Percentiles rank a stretch among this genome's conserved stretches.
These are phyloP conservation scores for Bombus waltoni DNA, from an alignment of 1,140 invertebrate species.

Conservation along the genomic window DNA sequence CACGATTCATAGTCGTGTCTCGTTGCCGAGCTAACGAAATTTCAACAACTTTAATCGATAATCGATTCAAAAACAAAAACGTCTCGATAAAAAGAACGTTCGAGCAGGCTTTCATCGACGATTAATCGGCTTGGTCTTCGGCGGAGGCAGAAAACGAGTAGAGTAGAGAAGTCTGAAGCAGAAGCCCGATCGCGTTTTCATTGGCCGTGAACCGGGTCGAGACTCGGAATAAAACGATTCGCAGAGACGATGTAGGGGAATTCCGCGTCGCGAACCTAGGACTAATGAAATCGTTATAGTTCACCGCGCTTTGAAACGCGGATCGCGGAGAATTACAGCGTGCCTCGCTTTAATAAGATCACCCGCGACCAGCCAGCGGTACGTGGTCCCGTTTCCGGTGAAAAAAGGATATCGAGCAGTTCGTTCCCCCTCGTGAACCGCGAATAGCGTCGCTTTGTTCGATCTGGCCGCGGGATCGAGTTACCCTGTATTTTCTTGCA, in stretches of 20 bases:
- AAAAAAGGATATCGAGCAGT: constrained; percentile 25
- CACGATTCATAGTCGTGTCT: no score
- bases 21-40: no score
- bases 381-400: not conserved
- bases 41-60: no score
- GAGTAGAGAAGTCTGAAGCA: not conserved
- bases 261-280: not conserved
- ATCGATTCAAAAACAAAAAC: no score
- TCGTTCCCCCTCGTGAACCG: not conserved
- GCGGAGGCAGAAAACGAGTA: not conserved
- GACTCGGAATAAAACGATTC: not conserved
- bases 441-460: constrained; percentile 13
- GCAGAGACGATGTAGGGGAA: not conserved
- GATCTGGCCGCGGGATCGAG: not conserved
- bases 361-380: not conserved
- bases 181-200: constrained; percentile 14
- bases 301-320: constrained; percentile 11
- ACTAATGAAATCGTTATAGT: constrained; percentile 31
- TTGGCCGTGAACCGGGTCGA: not conserved
- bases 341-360: constrained; percentile 15
- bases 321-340: constrained; percentile 18
- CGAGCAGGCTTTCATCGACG: not conserved
- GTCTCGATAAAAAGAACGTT: no score
- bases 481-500: constrained; percentile 24
- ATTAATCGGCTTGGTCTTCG: not conserved